Percentiles rank a stretch among this genome's conserved stretches.
Conservation (phyloP, 1,140 invertebrate species). For the Ceratitis capitata region DNA sequence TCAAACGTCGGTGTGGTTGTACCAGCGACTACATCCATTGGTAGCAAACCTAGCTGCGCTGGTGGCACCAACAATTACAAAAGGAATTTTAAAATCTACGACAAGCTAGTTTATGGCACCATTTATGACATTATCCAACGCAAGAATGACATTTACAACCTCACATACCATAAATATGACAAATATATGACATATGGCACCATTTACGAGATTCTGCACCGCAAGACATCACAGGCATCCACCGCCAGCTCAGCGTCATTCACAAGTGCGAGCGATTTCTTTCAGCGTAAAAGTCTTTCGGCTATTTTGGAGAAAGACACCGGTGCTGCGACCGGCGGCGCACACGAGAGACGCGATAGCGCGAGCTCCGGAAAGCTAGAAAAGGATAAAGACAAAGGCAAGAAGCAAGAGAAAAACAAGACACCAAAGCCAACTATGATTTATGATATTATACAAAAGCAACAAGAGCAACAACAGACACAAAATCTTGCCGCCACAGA, state of each 20-base stretch:
- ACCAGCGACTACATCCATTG: constrained; percentile 2
- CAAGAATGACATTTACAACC: constrained; percentile 62
- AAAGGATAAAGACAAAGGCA: constrained; percentile 28
- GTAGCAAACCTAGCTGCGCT: neutral
- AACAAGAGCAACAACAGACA: constrained; percentile 44
- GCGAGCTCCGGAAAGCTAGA: neutral
- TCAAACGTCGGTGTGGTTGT: neutral
- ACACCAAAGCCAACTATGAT: constrained; percentile 50
- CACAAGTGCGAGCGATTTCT: constrained; percentile 46
- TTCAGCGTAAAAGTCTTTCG: constrained; percentile 59
- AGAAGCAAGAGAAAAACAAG: constrained; percentile 35
- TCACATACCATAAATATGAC: constrained; percentile 62
- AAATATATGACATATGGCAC: constrained; percentile 66
- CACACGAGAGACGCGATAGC: neutral
- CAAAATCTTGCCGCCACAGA: constrained; percentile 42
- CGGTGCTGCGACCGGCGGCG: neutral
- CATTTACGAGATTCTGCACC: constrained; percentile 63
- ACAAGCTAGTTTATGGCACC: constrained; percentile 62
- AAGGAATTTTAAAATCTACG: constrained; percentile 62
- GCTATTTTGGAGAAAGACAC: constrained; percentile 55
- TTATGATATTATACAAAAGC: constrained; percentile 59
- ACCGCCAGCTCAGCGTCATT: constrained; percentile 32
- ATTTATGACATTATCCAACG: constrained; percentile 65
- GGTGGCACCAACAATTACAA: constrained; percentile 46
- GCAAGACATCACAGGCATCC: constrained; percentile 50